phyloP scores from a whole-genome alignment of 2,113 vertebrate species.

The Daboia siamensis region DNA sequence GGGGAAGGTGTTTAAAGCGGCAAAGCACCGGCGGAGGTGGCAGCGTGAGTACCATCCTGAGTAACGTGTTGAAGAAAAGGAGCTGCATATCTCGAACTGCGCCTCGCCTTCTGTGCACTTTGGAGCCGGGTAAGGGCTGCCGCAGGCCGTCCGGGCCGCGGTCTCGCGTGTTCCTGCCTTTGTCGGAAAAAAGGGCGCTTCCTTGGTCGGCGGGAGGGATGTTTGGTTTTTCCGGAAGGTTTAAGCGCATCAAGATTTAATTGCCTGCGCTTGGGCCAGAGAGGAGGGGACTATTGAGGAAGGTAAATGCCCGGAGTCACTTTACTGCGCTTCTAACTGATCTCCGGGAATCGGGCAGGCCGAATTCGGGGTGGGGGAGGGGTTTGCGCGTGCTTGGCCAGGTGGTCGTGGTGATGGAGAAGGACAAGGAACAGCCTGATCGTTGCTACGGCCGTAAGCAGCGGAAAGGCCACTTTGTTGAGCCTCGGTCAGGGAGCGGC shows the following conservation, averaged over 20 bases:
- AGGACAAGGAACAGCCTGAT: background rate
- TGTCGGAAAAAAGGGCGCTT: slow-evolving; percentile 7
- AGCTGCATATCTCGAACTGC: slow-evolving; percentile 92
- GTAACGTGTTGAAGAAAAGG: slow-evolving; percentile 92
- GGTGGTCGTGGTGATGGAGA: background rate
- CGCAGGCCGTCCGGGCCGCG: background rate
- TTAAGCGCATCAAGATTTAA: background rate
- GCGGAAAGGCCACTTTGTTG: background rate
- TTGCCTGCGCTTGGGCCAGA: slow-evolving; percentile 13
- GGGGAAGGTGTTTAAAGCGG: slow-evolving; percentile 77
- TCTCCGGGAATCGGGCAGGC: background rate
- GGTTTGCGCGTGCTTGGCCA: background rate
- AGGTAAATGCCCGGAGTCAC: background rate
- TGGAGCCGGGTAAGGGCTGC: slow-evolving; percentile 87
- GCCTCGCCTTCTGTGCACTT: slow-evolving; percentile 91
- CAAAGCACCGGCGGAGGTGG: slow-evolving; percentile 75
- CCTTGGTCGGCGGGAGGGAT: background rate
- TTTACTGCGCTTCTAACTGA: background rate
- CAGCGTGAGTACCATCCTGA: slow-evolving; percentile 91
- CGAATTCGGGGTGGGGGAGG: background rate
- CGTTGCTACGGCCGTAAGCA: background rate
- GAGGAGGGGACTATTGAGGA: background rate
- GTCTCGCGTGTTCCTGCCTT: background rate
- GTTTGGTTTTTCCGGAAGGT: background rate
- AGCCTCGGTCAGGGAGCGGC: background rate